A percentile compares a stretch with the other conserved stretches of the same genome.
phyloP scores from a whole-genome alignment of 53 echinoderm and acorn worm species.

The Echinarachnius parma region DNA sequence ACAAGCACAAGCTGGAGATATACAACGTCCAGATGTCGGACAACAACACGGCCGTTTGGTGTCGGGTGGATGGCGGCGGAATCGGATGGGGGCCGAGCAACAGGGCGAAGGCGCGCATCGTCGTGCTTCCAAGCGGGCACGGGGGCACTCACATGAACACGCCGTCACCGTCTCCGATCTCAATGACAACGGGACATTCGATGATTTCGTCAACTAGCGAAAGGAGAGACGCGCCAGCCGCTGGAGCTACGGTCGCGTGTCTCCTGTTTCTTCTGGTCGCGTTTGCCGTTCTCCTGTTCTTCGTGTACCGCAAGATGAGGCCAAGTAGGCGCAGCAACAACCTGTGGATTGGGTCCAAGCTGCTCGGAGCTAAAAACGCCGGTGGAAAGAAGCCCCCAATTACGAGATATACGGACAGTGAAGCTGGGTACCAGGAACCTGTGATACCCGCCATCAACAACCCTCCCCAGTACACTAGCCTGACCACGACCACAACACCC shows the following conservation, averaged over 20 bases:
- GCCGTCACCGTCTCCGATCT: neutral
- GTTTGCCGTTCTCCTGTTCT: slow-evolving; percentile 23
- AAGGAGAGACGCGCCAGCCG: neutral
- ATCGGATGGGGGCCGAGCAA: slow-evolving; percentile 10
- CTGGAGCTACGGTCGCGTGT: slow-evolving; percentile 21
- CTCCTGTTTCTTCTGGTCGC: slow-evolving; percentile 2
- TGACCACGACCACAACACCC: slow-evolving; percentile 8
- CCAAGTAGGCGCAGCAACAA: neutral
- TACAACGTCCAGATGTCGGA: slow-evolving; percentile 38
- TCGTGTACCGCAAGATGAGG: slow-evolving; percentile 18
- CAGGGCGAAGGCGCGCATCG: slow-evolving; percentile 25
- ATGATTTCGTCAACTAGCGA: slow-evolving; percentile 1
- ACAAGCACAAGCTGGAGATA: slow-evolving; percentile 31
- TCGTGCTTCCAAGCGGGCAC: slow-evolving; percentile 20
- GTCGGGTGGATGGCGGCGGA: neutral
- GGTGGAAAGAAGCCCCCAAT: slow-evolving; percentile 9
- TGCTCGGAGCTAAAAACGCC: slow-evolving; percentile 21
- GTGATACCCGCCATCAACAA: slow-evolving; percentile 22
- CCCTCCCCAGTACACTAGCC: slow-evolving; percentile 38
- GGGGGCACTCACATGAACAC: neutral
- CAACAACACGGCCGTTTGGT: slow-evolving; percentile 41
- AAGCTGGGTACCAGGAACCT: slow-evolving; percentile 33
- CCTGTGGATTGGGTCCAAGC: slow-evolving; percentile 14
- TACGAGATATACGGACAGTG: slow-evolving; percentile 25
- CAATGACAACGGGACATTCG: slow-evolving; percentile 2